Percentiles rank a stretch among this genome's conserved stretches.
Evolutionary conservation across 2,797 vertebrate genomes (phyloP).

Genomic region (Sardinella longiceps): DNA sequence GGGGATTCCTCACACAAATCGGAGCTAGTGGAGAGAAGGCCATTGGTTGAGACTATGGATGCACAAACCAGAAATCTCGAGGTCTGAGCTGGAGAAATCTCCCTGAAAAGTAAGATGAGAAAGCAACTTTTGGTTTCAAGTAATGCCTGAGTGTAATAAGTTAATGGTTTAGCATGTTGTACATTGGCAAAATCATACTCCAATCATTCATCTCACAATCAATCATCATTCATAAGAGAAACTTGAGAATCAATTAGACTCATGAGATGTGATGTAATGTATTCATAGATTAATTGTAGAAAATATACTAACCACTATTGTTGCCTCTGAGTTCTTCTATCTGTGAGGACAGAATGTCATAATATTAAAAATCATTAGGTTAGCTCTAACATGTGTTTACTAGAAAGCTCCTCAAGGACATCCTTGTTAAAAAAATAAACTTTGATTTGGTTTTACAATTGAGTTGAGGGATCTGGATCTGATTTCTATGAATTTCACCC

Average conservation of each 20-base stretch:
- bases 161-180: background rate
- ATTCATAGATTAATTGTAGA: background rate
- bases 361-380: background rate
- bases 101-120: background rate
- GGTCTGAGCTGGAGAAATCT: background rate
- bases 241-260: background rate
- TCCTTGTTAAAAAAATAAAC: background rate
- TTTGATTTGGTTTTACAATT: background rate
- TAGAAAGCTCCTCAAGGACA: background rate
- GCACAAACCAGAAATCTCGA: background rate
- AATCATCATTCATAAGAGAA: background rate
- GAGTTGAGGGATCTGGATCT: background rate
- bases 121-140: background rate
- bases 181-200: background rate
- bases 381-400: background rate
- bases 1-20: constrained; percentile 4
- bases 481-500: background rate
- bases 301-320: constrained; percentile 66
- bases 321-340: constrained; percentile 72
- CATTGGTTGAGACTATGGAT: background rate
- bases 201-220: too few species aligned
- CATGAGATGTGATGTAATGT: too few species aligned
- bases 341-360: constrained; percentile 55
- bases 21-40: background rate
- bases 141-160: background rate